A percentile compares a stretch with the other conserved stretches of the same genome.
Evolutionary conservation across 2,888 invertebrate genomes (phyloP).

Genomic region (Patella caerulea): DNA sequence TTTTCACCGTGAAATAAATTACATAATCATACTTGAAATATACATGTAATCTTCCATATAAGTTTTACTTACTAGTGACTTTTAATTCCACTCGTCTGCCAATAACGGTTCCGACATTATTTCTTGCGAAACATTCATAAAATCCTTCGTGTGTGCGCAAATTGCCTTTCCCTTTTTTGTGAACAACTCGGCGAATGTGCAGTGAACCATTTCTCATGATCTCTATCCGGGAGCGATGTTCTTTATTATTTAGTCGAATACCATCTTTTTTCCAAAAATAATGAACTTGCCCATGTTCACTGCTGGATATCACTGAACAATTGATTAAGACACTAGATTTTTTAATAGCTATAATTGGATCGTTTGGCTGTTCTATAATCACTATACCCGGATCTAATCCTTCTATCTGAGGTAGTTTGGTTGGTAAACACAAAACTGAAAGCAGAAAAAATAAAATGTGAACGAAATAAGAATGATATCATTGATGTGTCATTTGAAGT

Average conservation of each 20-base stretch:
- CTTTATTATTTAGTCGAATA: background rate
- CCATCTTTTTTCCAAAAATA: slow-evolving; percentile 20
- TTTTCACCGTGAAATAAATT: too few relatives aligned
- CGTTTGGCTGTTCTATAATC: background rate
- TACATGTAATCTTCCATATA: background rate
- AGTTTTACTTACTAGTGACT: slow-evolving; percentile 45
- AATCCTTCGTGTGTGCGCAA: slow-evolving; percentile 42
- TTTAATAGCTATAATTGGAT: slow-evolving; percentile 8
- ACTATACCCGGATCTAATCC: background rate
- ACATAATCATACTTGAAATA: too few relatives aligned
- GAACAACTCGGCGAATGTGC: slow-evolving; percentile 24
- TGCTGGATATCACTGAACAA: slow-evolving; percentile 7
- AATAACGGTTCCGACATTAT: slow-evolving; percentile 45
- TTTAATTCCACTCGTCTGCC: slow-evolving; percentile 42
- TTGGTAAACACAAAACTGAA: background rate
- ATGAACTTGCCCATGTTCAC: background rate
- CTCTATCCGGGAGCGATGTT: slow-evolving; percentile 15
- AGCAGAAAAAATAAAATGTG: background rate
- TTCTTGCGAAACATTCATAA: slow-evolving; percentile 49
- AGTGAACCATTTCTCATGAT: slow-evolving; percentile 25
- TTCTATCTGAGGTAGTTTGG: background rate
- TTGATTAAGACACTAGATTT: slow-evolving; percentile 11
- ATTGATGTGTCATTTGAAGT: too few relatives aligned
- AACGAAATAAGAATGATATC: too few relatives aligned
- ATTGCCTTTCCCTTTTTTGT: slow-evolving; percentile 14